Evolutionary conservation across 2,113 vertebrate species (phyloP), one percentile per base, ranked within the genome.

Genomic region (Nothocercus julius): DNA sequence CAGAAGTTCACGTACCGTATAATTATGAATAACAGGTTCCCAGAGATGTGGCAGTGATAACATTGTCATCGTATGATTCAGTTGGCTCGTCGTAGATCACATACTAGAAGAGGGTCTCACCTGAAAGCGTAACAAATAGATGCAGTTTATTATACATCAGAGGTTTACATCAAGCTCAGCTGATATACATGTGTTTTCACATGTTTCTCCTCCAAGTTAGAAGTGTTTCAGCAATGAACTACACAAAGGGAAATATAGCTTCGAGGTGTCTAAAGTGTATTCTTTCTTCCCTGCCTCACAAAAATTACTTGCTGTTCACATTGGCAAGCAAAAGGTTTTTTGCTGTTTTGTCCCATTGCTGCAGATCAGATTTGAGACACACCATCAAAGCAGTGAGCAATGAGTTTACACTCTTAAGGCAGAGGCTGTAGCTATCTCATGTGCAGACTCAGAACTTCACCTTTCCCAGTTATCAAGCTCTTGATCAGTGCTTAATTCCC

Each of bases 41-140:
- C 94, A 94, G 95, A 97, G 94, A 97, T 97, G 92, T 73, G 88
- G 92, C 92, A 96, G 92, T 73, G 94, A 96, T 95, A 96, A 96
- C 96, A 96, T 96, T 93, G 92, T 97, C 94, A 95, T 90, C 27
- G 11, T 92, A 96, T 5, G 70, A 92, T 74, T 84, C 93, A 32
- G 28, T 61, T 5, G 79, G 90, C 77, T 93, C 3, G 2, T 6
- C 28, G 85, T 14, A 84, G 94, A 64, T 96, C 94, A 97, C 94
- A 96, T 96, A 44, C 88, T 92, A 92, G 95, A 66, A 74, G 88
- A 94, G n/a, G 58, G 62, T 92, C 83, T 83, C 83, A 86, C 70
- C 94, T 97, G 95, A 79, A 96, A 96, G 49, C 13, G 88, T 8
- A 90, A 92, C 73, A 95, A 86, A 93, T 66, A 90, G 90, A 89